A percentile compares a stretch with the other conserved stretches of the same genome.
phyloP scores from a whole-genome alignment of 1,140 invertebrate genomes.

The Dendrolimus kikuchii region DNA sequence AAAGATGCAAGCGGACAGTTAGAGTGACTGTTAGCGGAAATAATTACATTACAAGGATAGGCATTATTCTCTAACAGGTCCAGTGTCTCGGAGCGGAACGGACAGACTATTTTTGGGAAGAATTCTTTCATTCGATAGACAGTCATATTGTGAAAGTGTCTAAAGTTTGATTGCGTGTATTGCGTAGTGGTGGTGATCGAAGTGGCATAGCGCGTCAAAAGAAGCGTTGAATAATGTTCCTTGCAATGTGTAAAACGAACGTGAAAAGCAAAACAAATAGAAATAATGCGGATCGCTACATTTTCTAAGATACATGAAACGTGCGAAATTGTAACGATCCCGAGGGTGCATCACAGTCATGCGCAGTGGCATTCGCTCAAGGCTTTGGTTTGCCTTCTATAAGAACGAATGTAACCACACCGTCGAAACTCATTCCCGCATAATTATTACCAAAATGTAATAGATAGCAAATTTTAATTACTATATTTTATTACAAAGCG shows the following conservation, averaged over 20 bases:
- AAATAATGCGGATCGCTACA: slow-evolving; percentile 18
- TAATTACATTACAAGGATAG: slow-evolving; percentile 49
- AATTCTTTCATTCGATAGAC: neutral
- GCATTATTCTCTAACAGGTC: slow-evolving; percentile 23
- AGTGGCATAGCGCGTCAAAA: slow-evolving; percentile 15
- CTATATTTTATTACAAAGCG: slow-evolving; percentile 11
- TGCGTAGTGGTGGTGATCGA: slow-evolving; percentile 8
- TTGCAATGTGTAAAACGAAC: slow-evolving; percentile 49
- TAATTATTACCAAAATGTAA: too few relatives aligned
- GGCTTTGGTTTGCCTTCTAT: neutral
- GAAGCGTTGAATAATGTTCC: slow-evolving; percentile 48
- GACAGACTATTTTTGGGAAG: neutral
- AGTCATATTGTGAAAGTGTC: neutral
- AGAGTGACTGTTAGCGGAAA: slow-evolving; percentile 41
- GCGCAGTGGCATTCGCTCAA: slow-evolving; percentile 13
- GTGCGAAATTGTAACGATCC: slow-evolving; percentile 24
- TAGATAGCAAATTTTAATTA: too few relatives aligned
- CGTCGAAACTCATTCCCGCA: slow-evolving; percentile 16
- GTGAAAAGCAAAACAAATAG: slow-evolving; percentile 49
- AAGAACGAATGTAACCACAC: slow-evolving; percentile 18
- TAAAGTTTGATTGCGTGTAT: too few relatives aligned
- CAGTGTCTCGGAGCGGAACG: neutral
- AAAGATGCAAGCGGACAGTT: slow-evolving; percentile 63
- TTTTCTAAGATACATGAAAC: slow-evolving; percentile 4
- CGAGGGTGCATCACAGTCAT: slow-evolving; percentile 26